Percentiles rank a stretch among this genome's conserved stretches.
Conservation (phyloP, 1,140 invertebrate genomes). For the Spodoptera litura region DNA sequence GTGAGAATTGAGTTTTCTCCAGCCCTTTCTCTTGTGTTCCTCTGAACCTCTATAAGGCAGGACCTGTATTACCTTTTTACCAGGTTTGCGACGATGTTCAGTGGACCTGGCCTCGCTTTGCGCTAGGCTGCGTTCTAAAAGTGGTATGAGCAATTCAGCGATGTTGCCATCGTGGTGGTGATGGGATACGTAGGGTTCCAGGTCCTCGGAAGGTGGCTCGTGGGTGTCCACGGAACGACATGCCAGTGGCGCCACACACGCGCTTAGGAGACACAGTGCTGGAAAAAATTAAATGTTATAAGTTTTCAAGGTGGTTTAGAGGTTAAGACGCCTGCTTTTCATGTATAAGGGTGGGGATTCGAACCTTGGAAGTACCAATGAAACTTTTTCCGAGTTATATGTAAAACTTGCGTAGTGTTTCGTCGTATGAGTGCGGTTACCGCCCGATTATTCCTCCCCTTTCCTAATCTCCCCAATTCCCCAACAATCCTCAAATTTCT, state of each 20-base stretch:
- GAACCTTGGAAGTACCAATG: no score
- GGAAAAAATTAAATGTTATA: neutral
- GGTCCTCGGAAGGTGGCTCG: slow-evolving; percentile 1
- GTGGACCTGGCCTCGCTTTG: neutral
- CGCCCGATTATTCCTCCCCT: no score
- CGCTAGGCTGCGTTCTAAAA: slow-evolving; percentile 18
- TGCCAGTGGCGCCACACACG: neutral
- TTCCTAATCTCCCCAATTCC: no score
- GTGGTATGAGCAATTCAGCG: slow-evolving; percentile 24
- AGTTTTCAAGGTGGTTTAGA: neutral
- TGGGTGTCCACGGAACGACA: slow-evolving; percentile 8
- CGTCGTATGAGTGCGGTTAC: no score
- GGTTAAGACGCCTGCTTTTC: neutral
- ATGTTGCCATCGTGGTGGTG: slow-evolving; percentile 31
- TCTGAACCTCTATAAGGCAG: slow-evolving; percentile 9
- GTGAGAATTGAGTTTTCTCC: slow-evolving; percentile 12
- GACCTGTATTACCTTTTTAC: slow-evolving; percentile 18
- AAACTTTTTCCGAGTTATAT: neutral
- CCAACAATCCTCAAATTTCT: no score
- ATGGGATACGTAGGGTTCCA: slow-evolving; percentile 8
- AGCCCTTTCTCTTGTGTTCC: slow-evolving; percentile 2
- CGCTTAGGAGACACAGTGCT: slow-evolving; percentile 11
- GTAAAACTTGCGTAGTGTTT: neutral
- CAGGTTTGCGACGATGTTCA: neutral
- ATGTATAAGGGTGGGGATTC: no score